A percentile compares a stretch with the other conserved stretches of the same genome.
Conservation (phyloP, 2,797 vertebrate species). For the Podargus strigoides region DNA sequence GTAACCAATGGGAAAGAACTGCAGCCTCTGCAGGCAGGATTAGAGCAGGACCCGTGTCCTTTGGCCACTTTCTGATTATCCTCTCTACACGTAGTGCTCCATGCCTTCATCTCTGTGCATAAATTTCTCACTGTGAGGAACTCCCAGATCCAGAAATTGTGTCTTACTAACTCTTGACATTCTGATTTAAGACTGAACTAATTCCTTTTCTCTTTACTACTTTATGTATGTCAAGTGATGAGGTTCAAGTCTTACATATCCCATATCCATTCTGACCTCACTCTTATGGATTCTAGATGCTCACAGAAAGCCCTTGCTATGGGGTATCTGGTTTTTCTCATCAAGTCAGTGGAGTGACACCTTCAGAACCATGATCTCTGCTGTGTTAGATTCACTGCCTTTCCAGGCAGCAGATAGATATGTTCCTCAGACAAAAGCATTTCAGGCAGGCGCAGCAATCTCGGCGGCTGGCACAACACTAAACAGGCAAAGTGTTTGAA, state of each 20-base stretch:
- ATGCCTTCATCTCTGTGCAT: background rate
- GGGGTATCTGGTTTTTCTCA: background rate
- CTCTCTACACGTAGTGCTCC: background rate
- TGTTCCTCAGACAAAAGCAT: background rate
- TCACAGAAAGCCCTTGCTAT: background rate
- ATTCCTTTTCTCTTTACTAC: background rate
- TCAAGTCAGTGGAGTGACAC: background rate
- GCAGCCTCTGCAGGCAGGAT: background rate
- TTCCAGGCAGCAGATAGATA: background rate
- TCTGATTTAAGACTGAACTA: background rate
- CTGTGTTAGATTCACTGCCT: accelerated
- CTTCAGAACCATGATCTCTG: background rate
- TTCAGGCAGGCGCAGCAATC: background rate
- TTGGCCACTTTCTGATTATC: background rate
- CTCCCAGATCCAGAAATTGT: background rate
- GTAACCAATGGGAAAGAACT: background rate
- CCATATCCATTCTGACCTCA: background rate
- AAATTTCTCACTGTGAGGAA: background rate
- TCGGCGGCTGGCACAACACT: background rate
- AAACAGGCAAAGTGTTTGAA: background rate
- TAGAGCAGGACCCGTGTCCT: background rate
- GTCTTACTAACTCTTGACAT: background rate
- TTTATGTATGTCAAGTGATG: background rate
- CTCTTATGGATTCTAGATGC: background rate
- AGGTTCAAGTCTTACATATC: background rate